Conservation (phyloP, 2,113 vertebrate species). For the Otis tarda region DNA sequence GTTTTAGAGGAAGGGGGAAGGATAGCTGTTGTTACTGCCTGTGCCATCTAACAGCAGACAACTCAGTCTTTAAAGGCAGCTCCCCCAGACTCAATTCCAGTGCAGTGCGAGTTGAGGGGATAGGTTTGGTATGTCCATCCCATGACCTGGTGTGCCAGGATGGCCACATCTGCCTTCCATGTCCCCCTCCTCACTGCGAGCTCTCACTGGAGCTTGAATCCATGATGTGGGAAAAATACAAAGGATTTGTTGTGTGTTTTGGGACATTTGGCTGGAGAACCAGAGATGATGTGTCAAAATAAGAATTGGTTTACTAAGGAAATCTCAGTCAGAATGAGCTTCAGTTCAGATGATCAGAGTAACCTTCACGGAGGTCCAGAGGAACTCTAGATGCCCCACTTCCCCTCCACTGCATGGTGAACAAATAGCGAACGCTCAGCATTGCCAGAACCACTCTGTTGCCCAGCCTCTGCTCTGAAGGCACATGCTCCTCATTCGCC, state of each 20-base stretch:
- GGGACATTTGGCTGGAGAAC: neutral
- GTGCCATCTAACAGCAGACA: neutral
- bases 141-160: neutral
- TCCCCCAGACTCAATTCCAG: neutral
- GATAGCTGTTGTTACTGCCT: neutral
- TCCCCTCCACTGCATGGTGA: neutral
- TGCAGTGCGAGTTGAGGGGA: neutral
- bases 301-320: neutral
- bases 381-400: neutral
- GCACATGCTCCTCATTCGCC: neutral
- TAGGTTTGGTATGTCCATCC: neutral
- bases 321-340: neutral
- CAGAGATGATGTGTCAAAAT: neutral
- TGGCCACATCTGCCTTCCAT: neutral
- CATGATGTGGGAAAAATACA: rapidly evolving
- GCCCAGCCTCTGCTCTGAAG: neutral
- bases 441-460: neutral
- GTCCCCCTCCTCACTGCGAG: neutral
- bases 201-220: neutral
- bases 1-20: neutral
- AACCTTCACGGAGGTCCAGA: neutral
- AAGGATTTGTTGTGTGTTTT: neutral
- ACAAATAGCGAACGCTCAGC: neutral
- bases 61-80: neutral
- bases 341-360: neutral